Percentiles rank a stretch among this genome's conserved stretches.
phyloP scores from a whole-genome alignment of 23 tunicate species.

The Ciona savignyi region DNA sequence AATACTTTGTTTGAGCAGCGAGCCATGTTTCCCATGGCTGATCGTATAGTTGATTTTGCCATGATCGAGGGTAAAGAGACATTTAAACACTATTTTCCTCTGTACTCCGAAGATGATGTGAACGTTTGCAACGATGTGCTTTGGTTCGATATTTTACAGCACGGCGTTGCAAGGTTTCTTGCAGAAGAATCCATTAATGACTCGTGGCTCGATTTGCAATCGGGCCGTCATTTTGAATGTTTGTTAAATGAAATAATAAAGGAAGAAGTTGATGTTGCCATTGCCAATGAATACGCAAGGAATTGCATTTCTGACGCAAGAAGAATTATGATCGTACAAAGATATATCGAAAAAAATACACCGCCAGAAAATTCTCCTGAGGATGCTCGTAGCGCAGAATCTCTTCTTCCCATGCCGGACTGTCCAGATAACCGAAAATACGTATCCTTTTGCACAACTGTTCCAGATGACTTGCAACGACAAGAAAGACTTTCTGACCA shows the following conservation, averaged over 20 bases:
- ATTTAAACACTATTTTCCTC: slow-evolving; percentile 15
- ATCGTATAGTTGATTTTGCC: slow-evolving; percentile 35
- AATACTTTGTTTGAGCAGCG: slow-evolving; percentile 33
- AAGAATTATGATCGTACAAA: slow-evolving; percentile 35
- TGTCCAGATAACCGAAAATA: background rate
- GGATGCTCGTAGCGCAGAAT: background rate
- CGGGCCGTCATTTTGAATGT: slow-evolving; percentile 23
- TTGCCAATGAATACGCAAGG: slow-evolving; percentile 18
- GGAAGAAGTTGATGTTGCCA: slow-evolving; percentile 3
- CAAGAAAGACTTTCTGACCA: background rate
- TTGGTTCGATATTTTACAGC: slow-evolving; percentile 9
- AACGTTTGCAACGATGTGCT: slow-evolving; percentile 33
- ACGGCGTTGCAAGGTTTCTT: slow-evolving; percentile 37
- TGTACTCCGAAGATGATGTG: slow-evolving; percentile 32
- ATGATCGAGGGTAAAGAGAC: slow-evolving; percentile 27
- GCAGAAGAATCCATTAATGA: slow-evolving; percentile 18
- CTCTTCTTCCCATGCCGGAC: slow-evolving; percentile 2
- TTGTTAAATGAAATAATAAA: slow-evolving; percentile 11
- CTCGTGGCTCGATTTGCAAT: slow-evolving; percentile 33
- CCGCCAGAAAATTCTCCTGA: background rate
- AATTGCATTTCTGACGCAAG: slow-evolving; percentile 24
- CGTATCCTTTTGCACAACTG: background rate
- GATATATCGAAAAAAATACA: slow-evolving; percentile 18
- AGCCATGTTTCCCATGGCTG: slow-evolving; percentile 39
- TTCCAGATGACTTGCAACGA: slow-evolving; percentile 7